Percentiles rank a stretch among this genome's conserved stretches.
Evolutionary conservation across 2,113 vertebrate genomes (phyloP).

Genomic region (Siniperca knerii): DNA sequence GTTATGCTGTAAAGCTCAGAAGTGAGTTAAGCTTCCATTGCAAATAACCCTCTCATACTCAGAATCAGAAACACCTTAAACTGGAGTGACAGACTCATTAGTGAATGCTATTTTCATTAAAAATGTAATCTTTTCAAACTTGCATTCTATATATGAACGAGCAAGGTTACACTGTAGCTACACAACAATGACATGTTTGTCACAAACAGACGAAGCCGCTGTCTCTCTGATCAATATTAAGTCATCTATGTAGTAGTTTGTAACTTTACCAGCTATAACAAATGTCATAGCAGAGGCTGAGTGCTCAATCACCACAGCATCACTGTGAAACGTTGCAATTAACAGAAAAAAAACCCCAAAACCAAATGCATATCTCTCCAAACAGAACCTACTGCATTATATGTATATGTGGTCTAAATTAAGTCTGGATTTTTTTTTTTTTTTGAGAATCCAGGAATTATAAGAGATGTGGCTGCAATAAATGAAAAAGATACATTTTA

Average conservation of each 20-base stretch:
- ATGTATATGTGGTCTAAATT: neutral
- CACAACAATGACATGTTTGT: neutral
- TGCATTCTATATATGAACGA: neutral
- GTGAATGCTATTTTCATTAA: slow-evolving; percentile 31
- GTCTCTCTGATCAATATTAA: slow-evolving; percentile 33
- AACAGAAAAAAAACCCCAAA: neutral
- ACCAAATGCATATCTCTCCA: neutral
- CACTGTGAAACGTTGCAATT: slow-evolving; percentile 38
- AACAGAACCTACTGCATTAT: neutral
- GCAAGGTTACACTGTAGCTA: neutral
- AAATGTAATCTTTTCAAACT: slow-evolving; percentile 21
- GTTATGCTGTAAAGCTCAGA: slow-evolving; percentile 52
- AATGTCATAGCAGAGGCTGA: slow-evolving; percentile 37
- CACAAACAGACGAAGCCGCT: neutral
- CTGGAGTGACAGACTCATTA: slow-evolving; percentile 58
- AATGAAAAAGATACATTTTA: slow-evolving; percentile 22
- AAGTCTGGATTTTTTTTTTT: slow-evolving; percentile 16
- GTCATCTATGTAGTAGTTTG: slow-evolving; percentile 34
- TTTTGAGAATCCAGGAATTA: no score
- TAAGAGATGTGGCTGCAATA: slow-evolving; percentile 3
- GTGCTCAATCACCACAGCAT: neutral
- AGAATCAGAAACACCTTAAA: slow-evolving; percentile 50
- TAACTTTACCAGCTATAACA: slow-evolving; percentile 53
- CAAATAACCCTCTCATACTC: slow-evolving; percentile 51
- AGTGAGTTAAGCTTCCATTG: slow-evolving; percentile 61